Base-by-base conservation (phyloP, 2,113 vertebrate genomes). In the Corydoras sp. region DNA sequence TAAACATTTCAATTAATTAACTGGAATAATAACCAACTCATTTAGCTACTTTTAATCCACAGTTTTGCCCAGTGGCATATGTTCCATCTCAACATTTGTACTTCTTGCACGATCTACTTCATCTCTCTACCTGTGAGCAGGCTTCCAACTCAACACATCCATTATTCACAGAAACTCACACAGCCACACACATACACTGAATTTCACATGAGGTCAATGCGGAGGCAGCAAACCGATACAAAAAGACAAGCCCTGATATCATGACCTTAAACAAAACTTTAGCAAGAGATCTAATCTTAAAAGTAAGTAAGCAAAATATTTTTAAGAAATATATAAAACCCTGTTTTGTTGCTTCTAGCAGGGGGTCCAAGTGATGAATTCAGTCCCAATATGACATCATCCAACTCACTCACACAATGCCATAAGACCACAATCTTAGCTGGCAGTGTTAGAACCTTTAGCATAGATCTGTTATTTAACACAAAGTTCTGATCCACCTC, bases 141-240 rank as follows among this genome's bases (percentile, higher is more conserved):
- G 79, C 80, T 81, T 86, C 85, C 74, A 73, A 83, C 84, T 85
- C 54, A 29, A 70, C 63, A 29, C 76, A 79, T 89, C 83, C 85
- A 89, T 88, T 86, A 89, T 88, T 86, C 72, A 88, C 78, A 74
- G 81, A 72, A 43, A 43, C 35, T 4, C 35, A 43, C 35, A 43
- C 35, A 43, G 35, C 35, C 35, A 43, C 35, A 35, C 32, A 43
- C 35, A 43, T 8, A 43, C 71, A 81, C 79, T 85, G 82, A 88
- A 88, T 88, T 82, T 86, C 84, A 86, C 81, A 88, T 84, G 80
- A 88, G 76, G 72, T 75, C 65, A 30, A 67, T 74, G 75, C 77
- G 77, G 68, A 11, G 73, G 65, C 68, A 70, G 81, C 71, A 69
- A 81, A 78, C 51, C 13, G 3, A 53, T 53, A 10, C 51, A 53